These are phyloP conservation scores for Bombylius discolor DNA, from an alignment of 2,888 invertebrate genomes.

Conservation along the genomic window DNA sequence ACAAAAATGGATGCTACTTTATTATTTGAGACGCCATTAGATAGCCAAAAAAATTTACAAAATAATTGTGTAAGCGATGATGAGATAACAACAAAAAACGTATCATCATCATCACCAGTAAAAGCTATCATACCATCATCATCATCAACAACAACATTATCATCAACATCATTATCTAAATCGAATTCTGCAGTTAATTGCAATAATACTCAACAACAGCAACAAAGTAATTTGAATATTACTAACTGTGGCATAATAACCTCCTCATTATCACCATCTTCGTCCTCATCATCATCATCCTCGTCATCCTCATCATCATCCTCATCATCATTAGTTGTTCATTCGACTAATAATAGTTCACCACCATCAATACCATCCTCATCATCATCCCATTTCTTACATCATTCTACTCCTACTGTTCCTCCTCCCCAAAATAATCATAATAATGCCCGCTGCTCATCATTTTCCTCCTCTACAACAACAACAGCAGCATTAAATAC, in stretches of 20 bases:
- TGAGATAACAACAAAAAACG: not conserved
- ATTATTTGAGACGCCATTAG: slow-evolving; percentile 20
- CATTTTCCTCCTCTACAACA: too few species aligned
- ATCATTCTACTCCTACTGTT: not conserved
- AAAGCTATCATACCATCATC: slow-evolving; percentile 14
- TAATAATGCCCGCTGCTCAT: too few species aligned
- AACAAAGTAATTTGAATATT: slow-evolving; percentile 15
- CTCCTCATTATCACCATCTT: not conserved
- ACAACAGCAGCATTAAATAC: too few species aligned
- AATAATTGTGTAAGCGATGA: slow-evolving; percentile 12
- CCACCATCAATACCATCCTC: too few species aligned
- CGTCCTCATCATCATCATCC: slow-evolving; percentile 12
- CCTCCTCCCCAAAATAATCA: too few species aligned
- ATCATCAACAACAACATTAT: slow-evolving; percentile 22
- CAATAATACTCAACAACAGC: slow-evolving; percentile 9
- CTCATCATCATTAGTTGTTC: slow-evolving; percentile 18
- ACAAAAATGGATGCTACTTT: slow-evolving; percentile 26
- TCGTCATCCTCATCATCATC: slow-evolving; percentile 21
- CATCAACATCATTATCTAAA: slow-evolving; percentile 19
- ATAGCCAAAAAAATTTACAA: slow-evolving; percentile 14
- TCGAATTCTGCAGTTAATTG: not conserved
- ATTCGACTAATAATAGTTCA: not conserved
- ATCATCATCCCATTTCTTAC: not conserved
- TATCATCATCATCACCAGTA: not conserved
- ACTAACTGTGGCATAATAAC: slow-evolving; percentile 8